These are phyloP conservation scores for Nasonia vitripennis DNA, from an alignment of 1,140 invertebrate species.

Conservation along the genomic window DNA sequence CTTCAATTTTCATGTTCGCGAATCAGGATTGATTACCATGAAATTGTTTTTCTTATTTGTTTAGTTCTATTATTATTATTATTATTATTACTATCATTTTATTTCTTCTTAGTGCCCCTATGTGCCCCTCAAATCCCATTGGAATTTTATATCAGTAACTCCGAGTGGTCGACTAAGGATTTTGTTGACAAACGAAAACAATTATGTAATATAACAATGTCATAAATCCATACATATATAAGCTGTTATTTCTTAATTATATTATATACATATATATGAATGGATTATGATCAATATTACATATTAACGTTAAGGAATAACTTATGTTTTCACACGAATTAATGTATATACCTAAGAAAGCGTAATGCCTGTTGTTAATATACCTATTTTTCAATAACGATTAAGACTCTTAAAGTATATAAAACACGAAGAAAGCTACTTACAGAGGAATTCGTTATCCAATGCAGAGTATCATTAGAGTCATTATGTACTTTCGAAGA, in stretches of 20 bases:
- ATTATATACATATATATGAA: conserved; percentile 20
- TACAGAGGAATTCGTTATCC: background rate
- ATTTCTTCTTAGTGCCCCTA: background rate
- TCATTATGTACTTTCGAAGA: background rate
- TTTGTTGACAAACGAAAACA: background rate
- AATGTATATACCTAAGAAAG: conserved; percentile 49
- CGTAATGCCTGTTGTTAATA: conserved; percentile 38
- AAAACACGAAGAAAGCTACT: background rate
- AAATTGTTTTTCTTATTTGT: background rate
- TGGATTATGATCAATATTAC: conserved; percentile 23
- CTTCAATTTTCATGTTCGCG: background rate
- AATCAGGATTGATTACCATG: background rate
- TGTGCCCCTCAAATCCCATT: background rate
- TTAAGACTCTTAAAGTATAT: conserved; percentile 30
- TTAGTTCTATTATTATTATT: background rate
- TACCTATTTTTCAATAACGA: conserved; percentile 30
- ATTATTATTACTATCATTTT: too few relatives aligned
- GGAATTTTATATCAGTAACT: background rate
- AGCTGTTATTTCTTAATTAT: conserved; percentile 37
- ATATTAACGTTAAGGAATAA: conserved; percentile 37
- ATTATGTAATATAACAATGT: conserved; percentile 36
- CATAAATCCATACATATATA: conserved; percentile 10
- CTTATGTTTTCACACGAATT: conserved; percentile 40
- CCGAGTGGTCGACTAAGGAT: background rate
- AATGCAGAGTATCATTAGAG: background rate